Evolutionary conservation across 2,888 invertebrate species (phyloP), one percentile per base, ranked within the genome.

Genomic region (Brenthis daphne): DNA sequence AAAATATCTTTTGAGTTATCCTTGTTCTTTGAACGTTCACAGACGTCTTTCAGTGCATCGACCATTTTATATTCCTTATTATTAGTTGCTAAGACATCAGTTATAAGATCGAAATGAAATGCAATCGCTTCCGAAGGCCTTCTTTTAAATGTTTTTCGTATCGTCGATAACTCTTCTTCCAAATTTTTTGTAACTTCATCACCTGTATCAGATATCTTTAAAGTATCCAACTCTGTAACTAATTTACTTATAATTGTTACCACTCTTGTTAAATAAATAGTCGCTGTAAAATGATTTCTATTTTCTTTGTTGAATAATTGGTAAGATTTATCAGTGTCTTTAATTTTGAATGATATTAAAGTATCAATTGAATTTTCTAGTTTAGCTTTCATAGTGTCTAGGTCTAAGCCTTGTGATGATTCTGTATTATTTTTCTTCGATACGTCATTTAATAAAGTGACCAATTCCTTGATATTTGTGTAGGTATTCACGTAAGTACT

Each of bases 31-130:
- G 86, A 73, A 75, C 83, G 76, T 13, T 79, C 73, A 70, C 92
- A 92, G 73, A 82, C 79, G 14, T 72, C 67, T 29, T 81, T 75
- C 24, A 91, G 69, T 1, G 82, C 84, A 55, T 85, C 76, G 0
- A 80, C 75, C n/a, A 90, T 70, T 57, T 77, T 82, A 67, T 82
- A 85, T 64, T 81, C 78, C 3, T 81, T 77, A 71, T 82, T 71
- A 63, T 84, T 80, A 55, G 64, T 80, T 82, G 85, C 83, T 57
- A 91, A 16, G 0, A 85, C 64, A 70, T 89, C 82, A 55, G 90
- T 91, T 68, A 92, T 71, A 2, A 87, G 56, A 78, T 92, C 92
- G 69, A 88, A 92, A 79, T 87, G 85, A 68, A 90, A 75, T 1
- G 83, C 83, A 24, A 89, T 73, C 4, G 81, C 79, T 55, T 92